Evolutionary conservation across 2,888 invertebrate genomes (phyloP).

Genomic region (Eupeodes luniger): DNA sequence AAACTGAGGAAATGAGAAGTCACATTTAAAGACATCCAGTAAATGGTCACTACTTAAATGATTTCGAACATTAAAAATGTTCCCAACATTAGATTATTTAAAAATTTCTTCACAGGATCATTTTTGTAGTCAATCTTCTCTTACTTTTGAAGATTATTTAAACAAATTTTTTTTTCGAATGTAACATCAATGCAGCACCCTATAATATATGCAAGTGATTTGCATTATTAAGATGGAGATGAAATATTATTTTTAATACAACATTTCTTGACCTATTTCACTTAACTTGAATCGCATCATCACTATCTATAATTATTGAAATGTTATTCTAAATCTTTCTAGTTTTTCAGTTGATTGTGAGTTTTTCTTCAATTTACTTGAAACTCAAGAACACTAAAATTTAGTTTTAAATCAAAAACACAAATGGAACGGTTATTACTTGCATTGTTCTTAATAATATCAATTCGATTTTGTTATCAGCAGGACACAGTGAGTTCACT

Average conservation of each 20-base stretch:
- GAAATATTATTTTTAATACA: slow-evolving; percentile 9
- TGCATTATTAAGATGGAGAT: slow-evolving; percentile 16
- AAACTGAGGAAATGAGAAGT: too few relatives aligned
- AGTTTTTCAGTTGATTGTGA: slow-evolving; percentile 45
- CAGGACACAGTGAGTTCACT: slow-evolving; percentile 61
- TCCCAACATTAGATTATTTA: too few relatives aligned
- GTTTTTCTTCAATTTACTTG: slow-evolving; percentile 31
- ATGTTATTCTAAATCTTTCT: slow-evolving; percentile 1
- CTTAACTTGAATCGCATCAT: not conserved
- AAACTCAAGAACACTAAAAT: slow-evolving; percentile 11
- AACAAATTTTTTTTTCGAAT: not conserved
- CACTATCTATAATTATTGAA: slow-evolving; percentile 28
- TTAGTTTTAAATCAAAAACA: not conserved
- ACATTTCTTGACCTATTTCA: slow-evolving; percentile 26
- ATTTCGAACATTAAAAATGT: too few relatives aligned
- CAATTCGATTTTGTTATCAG: slow-evolving; percentile 39
- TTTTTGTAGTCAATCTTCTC: too few relatives aligned
- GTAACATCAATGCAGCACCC: slow-evolving; percentile 16
- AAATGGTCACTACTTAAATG: too few relatives aligned
- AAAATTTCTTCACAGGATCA: too few relatives aligned
- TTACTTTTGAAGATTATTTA: too few relatives aligned
- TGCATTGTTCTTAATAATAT: slow-evolving; percentile 35
- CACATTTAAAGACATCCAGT: too few relatives aligned
- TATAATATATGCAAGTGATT: not conserved
- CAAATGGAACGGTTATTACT: slow-evolving; percentile 10